Evolutionary conservation across 1,140 invertebrate species (phyloP).

Genomic region (Scaptomyza pallida): DNA sequence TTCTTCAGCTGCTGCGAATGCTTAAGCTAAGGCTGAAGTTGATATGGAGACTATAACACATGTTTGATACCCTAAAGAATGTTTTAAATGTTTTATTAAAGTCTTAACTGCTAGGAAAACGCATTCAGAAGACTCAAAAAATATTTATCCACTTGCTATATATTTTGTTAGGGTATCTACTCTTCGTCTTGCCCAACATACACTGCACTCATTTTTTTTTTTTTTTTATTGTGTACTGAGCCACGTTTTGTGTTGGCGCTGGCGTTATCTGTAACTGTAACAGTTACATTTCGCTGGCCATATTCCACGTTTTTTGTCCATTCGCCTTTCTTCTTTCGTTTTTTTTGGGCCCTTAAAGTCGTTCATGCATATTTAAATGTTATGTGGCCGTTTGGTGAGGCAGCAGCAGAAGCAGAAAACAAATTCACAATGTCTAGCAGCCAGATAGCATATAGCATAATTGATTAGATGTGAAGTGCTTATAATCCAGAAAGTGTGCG

Average conservation of each 20-base stretch:
- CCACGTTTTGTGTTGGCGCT: slow-evolving; percentile 30
- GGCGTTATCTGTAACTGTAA: slow-evolving; percentile 48
- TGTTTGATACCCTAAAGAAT: slow-evolving; percentile 16
- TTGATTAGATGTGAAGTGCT: slow-evolving; percentile 80
- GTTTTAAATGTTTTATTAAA: no score
- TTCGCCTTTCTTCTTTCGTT: background rate
- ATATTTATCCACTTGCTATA: no score
- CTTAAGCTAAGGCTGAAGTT: background rate
- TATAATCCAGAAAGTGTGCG: slow-evolving; percentile 45
- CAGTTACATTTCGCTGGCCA: slow-evolving; percentile 55
- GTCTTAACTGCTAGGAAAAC: no score
- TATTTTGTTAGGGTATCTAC: background rate
- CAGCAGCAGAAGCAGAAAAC: slow-evolving; percentile 6
- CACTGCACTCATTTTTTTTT: no score
- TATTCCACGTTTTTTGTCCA: slow-evolving; percentile 17
- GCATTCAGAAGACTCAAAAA: no score
- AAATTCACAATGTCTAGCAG: slow-evolving; percentile 39
- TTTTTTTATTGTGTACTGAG: background rate
- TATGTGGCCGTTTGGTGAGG: slow-evolving; percentile 68
- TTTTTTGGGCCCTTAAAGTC: slow-evolving; percentile 53
- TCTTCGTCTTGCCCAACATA: background rate
- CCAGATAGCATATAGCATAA: slow-evolving; percentile 72
- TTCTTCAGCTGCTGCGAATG: background rate
- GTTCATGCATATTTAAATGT: slow-evolving; percentile 78
- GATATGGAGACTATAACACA: background rate